Evolutionary conservation across 2,888 invertebrate genomes (phyloP).

Genomic region (Acleris cristana): DNA sequence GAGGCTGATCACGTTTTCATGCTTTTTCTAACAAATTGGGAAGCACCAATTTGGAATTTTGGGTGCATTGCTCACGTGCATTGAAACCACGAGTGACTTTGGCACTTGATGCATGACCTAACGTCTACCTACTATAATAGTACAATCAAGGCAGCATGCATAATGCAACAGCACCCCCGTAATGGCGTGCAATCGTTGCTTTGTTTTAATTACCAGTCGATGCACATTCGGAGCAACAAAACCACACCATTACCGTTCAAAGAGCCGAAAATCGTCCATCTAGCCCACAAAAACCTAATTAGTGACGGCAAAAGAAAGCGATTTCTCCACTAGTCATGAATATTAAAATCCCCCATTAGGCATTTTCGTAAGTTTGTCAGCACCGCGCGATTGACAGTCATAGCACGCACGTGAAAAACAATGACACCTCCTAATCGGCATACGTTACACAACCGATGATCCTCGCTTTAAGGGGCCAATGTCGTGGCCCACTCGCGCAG

Average conservation of each 20-base stretch:
- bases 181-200: conserved; percentile 42
- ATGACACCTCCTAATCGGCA: conserved; percentile 77
- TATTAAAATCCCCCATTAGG: conserved; percentile 65
- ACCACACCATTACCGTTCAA: conserved; percentile 46
- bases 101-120: conserved; percentile 51
- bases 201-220: conserved; percentile 49
- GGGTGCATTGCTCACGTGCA: conserved; percentile 2
- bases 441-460: conserved; percentile 72
- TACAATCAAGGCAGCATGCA: conserved; percentile 49
- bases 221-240: conserved; percentile 8
- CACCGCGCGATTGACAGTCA: conserved; percentile 49
- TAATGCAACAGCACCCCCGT: conserved; percentile 54
- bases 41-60: not conserved
- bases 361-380: conserved; percentile 64
- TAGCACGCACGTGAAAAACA: conserved; percentile 68
- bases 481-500: conserved; percentile 67
- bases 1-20: too few species aligned
- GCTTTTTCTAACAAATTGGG: too few species aligned
- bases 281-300: conserved; percentile 53
- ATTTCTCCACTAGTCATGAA: conserved; percentile 71
- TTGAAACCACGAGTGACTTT: conserved; percentile 46
- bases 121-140: conserved; percentile 50
- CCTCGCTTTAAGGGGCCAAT: conserved; percentile 75
- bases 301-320: conserved; percentile 58
- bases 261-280: conserved; percentile 46